Evolutionary conservation across 2,888 invertebrate genomes (phyloP).

Genomic region (Euzetes globulus): DNA sequence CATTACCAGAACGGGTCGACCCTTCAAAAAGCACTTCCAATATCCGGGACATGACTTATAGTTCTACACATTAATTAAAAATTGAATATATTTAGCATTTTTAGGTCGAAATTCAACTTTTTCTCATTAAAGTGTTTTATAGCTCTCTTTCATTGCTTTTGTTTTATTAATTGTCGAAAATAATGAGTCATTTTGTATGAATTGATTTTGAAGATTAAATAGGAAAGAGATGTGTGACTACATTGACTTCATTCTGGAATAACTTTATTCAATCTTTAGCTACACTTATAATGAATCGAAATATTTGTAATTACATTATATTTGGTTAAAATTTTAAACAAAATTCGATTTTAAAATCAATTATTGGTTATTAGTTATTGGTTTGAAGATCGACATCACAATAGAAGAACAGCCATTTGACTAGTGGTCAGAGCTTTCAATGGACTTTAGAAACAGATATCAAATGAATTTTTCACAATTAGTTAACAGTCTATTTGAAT

Average conservation of each 20-base stretch:
- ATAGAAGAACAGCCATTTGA: neutral
- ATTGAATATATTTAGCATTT: neutral
- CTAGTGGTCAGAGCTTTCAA: slow-evolving; percentile 1
- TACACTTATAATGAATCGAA: slow-evolving; percentile 5
- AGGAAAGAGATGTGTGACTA: neutral
- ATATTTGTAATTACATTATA: neutral
- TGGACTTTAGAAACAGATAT: neutral
- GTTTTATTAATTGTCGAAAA: neutral
- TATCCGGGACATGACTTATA: slow-evolving; percentile 32
- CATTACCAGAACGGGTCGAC: slow-evolving; percentile 57
- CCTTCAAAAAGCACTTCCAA: slow-evolving; percentile 35
- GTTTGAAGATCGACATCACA: neutral
- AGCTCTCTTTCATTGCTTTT: neutral
- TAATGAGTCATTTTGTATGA: slow-evolving; percentile 1
- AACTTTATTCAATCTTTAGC: slow-evolving; percentile 17
- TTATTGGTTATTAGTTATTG: neutral
- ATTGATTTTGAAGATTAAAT: neutral
- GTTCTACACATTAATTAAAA: neutral
- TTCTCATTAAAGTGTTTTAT: neutral
- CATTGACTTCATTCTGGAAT: neutral
- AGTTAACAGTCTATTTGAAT: neutral
- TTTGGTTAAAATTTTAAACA: neutral
- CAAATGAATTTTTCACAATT: neutral
- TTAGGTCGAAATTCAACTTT: neutral
- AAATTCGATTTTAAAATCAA: neutral